Conservation (phyloP, 2,888 invertebrate species). For the Phoronis australis region DNA sequence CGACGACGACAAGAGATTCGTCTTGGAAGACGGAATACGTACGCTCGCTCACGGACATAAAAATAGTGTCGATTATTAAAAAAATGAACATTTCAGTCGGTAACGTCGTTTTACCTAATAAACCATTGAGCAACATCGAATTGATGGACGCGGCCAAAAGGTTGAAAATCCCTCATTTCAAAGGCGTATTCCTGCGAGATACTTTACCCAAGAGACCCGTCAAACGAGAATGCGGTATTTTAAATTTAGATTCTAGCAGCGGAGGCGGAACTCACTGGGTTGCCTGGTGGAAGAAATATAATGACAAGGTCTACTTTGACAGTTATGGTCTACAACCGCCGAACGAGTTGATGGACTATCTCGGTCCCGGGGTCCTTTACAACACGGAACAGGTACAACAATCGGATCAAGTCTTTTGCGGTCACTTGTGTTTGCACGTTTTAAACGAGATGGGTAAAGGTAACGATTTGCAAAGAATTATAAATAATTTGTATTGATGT, state of each 20-base stretch:
- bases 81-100: too few species aligned
- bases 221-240: neutral
- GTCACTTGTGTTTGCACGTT: too few species aligned
- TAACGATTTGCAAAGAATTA: too few species aligned
- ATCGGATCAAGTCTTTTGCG: too few species aligned
- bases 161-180: neutral
- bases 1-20: slow-evolving; percentile 3
- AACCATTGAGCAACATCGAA: too few species aligned
- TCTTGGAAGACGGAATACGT: slow-evolving; percentile 3
- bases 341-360: neutral
- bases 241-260: neutral
- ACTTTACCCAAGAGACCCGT: neutral
- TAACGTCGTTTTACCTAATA: too few species aligned
- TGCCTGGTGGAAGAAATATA: neutral
- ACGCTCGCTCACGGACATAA: slow-evolving; percentile 2
- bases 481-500: too few species aligned
- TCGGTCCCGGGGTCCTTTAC: too few species aligned
- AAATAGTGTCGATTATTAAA: too few species aligned
- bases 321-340: neutral
- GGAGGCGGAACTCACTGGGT: neutral
- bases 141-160: neutral
- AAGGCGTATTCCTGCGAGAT: neutral
- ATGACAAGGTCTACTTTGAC: neutral
- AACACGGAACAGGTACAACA: too few species aligned
- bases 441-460: too few species aligned